Evolutionary conservation across 2,888 invertebrate species (phyloP), one percentile per base, ranked within the genome.

Genomic region (Serripes groenlandicus): DNA sequence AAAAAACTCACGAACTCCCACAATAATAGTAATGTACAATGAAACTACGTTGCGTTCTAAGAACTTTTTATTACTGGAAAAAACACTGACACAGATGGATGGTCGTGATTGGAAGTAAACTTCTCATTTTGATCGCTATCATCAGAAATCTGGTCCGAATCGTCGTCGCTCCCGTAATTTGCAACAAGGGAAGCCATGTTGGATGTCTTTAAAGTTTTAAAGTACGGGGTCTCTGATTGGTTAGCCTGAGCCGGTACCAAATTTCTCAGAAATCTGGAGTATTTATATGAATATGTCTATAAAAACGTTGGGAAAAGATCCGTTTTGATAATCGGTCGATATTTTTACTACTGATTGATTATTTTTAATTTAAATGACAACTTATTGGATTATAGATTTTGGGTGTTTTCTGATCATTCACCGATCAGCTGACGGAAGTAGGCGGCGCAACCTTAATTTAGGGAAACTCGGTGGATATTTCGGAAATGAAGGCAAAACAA

Each of bases 101-200:
- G 5, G 23, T 69, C 32, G n/a, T n/a, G n/a, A 4, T 34, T 49
- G 49, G 49, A 49, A 15, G 49, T 49, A 15, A 21, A 21, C 2
- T 3, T 5, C 21, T 49, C 56, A 3, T n/a, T 56, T 5, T 1
- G 18, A n/a, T 66, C n/a, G 42, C 28, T 11, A 54, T 49, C 34
- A 3, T 71, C 79, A 18, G 30, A 37, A 75, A 52, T 49, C 4
- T 69, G 69, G 18, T 89, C 90, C 9, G 90, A 90, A 69, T 90
- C 90, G 30, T 91, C 91, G 75, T 89, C 90, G 64, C 92, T 91
- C 7, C 91, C 91, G 71, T 94, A 94, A 87, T 94, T 92, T 60
- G 94, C 94, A 66, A 94, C 94, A 30, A 94, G 83, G 34, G 94
- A 92, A 70, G 93, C 92, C 93, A 94, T 93, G 78, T 83, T 86